Conservation (phyloP, 1,140 invertebrate genomes). For the Chironomus tepperi region DNA sequence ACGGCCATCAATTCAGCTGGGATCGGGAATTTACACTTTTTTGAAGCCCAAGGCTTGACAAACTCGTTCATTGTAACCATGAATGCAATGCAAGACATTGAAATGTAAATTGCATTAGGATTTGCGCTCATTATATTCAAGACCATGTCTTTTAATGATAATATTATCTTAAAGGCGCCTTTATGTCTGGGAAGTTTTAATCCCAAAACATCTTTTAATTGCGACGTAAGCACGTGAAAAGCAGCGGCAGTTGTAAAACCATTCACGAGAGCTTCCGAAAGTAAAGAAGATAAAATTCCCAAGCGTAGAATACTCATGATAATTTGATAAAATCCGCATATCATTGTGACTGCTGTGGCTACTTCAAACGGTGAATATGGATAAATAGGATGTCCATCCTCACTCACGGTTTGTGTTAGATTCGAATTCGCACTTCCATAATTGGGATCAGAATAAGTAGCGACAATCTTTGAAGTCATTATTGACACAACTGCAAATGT, state of each 20-base stretch:
- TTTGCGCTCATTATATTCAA: constrained; percentile 53
- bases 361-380: constrained; percentile 32
- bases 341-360: constrained; percentile 34
- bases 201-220: constrained; percentile 81
- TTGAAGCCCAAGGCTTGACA: constrained; percentile 68
- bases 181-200: constrained; percentile 52
- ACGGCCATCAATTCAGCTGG: constrained; percentile 82
- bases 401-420: neutral
- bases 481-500: constrained; percentile 82
- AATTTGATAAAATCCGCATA: constrained; percentile 47
- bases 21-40: constrained; percentile 62
- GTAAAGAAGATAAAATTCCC: constrained; percentile 70
- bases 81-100: constrained; percentile 57
- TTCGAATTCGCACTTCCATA: neutral
- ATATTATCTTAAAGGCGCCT: constrained; percentile 65
- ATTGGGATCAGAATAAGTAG: constrained; percentile 31
- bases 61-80: constrained; percentile 70
- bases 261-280: constrained; percentile 83
- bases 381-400: neutral
- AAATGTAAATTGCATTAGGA: constrained; percentile 56
- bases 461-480: constrained; percentile 76
- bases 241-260: constrained; percentile 89
- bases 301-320: constrained; percentile 71
- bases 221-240: constrained; percentile 81
- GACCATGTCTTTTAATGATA: constrained; percentile 55